phyloP scores from a whole-genome alignment of 2,797 vertebrate species.

The Meda fulgida region DNA sequence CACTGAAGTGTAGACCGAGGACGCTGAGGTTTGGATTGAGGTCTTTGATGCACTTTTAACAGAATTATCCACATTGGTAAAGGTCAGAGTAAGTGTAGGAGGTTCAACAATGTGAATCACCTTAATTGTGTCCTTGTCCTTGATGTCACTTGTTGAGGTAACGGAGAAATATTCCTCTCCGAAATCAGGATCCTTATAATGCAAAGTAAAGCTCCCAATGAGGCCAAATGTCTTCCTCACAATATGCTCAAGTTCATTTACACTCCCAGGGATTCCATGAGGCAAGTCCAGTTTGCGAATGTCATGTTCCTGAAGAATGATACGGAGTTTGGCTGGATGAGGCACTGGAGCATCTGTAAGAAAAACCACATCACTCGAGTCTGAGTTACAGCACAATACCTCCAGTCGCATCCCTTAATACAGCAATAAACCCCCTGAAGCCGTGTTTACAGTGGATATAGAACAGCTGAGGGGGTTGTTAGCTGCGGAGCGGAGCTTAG shows the following conservation, averaged over 20 bases:
- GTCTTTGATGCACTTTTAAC: neutral
- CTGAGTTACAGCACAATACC: neutral
- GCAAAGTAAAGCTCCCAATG: slow-evolving; percentile 10
- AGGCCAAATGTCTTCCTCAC: slow-evolving; percentile 30
- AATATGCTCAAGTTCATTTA: slow-evolving; percentile 16
- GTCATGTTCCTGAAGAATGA: slow-evolving; percentile 31
- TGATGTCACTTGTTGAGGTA: slow-evolving; percentile 49
- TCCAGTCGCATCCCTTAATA: neutral
- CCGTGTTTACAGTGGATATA: too few relatives aligned
- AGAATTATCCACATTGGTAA: slow-evolving; percentile 23
- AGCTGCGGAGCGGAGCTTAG: too few relatives aligned
- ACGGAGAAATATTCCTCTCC: slow-evolving; percentile 40
- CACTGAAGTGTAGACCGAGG: neutral
- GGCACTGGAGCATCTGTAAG: neutral
- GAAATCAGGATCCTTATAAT: slow-evolving; percentile 46
- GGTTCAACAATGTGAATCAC: slow-evolving; percentile 39
- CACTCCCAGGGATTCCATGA: slow-evolving; percentile 23
- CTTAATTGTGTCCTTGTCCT: slow-evolving; percentile 56
- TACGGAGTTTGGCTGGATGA: neutral
- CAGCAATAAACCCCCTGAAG: too few relatives aligned
- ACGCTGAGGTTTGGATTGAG: neutral
- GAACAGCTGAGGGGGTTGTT: too few relatives aligned
- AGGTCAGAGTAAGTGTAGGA: slow-evolving; percentile 42
- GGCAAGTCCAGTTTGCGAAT: slow-evolving; percentile 36
- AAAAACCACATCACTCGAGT: neutral